Base-by-base conservation (phyloP, 1,140 invertebrate genomes). In the Chymomyza costata region DNA sequence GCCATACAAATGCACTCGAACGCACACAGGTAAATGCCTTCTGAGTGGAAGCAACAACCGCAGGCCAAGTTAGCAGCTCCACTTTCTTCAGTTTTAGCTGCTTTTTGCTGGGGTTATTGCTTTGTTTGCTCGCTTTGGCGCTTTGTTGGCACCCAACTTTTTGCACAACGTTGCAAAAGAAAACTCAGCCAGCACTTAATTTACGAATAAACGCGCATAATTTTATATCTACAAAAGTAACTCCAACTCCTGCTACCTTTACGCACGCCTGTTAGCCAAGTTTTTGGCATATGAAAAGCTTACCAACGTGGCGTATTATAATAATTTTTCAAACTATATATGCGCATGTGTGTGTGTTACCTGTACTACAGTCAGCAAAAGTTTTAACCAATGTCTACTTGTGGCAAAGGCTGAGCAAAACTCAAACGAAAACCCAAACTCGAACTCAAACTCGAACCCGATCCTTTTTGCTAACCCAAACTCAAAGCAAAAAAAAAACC, bases 181-280 rank as follows among this genome's bases (percentile, higher is more conserved):
- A 57, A 74, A 64, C 69, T 80, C 71, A 78, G 71, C 73, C 71
- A 78, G 71, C 71, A 78, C 71, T 78, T 78, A 78, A 78, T 78
- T 78, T 78, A 78, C 71, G 71, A 78, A 78, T 78, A 78, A 78
- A 80, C 71, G 71, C 73, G 71, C 71, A 78, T 78, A 78, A 78
- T 78, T 78, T 76, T 78, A 71, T 78, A 78, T 78, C 63, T 71
- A 80, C 60, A 80, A 44, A 70, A 56, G 61, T 37, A 37, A 13
- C 13, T 0, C 16, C 17, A 38, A 11, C 21, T 30, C 2, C 25
- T 28, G n/a, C 11, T 14, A 15, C n/a, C 6, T 15, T 32, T 30
- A 5, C 35, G 15, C 15, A 31, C 18, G 11, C 14, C 19, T 16
- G 30, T 37, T 78, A 62, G 64, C 71, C 47, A 80, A 78, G 76